Evolutionary conservation across 2,797 vertebrate species (phyloP).

Genomic region (Somateria mollissima): DNA sequence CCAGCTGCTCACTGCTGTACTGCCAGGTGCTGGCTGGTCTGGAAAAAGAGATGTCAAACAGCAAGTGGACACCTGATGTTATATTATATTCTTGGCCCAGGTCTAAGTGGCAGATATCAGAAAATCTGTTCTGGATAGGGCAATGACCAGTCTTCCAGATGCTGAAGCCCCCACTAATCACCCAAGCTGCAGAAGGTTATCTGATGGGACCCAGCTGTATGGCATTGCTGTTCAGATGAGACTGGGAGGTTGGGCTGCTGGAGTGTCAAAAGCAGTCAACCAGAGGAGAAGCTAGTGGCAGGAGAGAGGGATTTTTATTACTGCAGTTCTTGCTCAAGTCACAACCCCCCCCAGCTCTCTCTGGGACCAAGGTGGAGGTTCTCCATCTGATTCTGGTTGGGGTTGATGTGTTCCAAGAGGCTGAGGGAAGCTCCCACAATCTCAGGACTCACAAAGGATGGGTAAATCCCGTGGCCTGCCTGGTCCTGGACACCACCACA

Average conservation of each 20-base stretch:
- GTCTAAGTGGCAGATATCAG: neutral
- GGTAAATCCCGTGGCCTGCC: neutral
- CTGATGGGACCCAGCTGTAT: neutral
- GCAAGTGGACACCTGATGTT: neutral
- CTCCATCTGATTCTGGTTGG: fast-evolving
- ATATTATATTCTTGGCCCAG: neutral
- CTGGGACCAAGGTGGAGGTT: neutral
- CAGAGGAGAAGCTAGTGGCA: neutral
- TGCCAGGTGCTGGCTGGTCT: neutral
- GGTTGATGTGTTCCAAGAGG: neutral
- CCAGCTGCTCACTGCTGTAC: neutral
- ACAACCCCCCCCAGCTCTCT: neutral
- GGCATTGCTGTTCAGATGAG: neutral
- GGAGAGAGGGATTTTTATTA: neutral
- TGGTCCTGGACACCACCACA: neutral
- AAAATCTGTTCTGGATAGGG: neutral
- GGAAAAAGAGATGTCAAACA: fast-evolving
- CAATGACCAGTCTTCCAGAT: neutral
- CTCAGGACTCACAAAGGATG: neutral
- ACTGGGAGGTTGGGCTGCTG: neutral
- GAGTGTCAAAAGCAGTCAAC: neutral
- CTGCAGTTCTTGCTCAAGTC: fast-evolving
- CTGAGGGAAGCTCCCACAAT: fast-evolving
- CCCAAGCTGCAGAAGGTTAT: neutral
- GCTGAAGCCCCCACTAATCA: neutral